Evolutionary conservation across 2,113 vertebrate species (phyloP).

Genomic region (Anser brachyrhynchus): DNA sequence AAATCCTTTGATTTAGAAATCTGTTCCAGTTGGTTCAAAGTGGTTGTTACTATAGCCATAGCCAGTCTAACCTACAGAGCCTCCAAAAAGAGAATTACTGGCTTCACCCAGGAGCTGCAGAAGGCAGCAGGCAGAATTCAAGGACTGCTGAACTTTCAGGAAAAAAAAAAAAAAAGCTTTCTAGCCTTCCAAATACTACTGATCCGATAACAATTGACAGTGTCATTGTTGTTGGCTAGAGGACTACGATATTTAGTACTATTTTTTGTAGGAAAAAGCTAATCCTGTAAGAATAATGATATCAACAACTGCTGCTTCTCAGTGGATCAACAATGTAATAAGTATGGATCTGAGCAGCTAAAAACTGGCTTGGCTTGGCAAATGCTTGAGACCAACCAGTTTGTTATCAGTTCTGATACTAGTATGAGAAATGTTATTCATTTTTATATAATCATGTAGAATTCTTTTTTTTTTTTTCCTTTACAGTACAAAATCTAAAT

Average conservation of each 20-base stretch:
- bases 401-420: not conserved
- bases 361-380: not conserved
- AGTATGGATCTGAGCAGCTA: not conserved
- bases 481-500: not conserved
- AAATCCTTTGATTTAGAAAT: not conserved
- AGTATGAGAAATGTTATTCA: not conserved
- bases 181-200: not conserved
- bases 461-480: not conserved
- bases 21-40: not conserved
- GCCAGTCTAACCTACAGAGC: not conserved
- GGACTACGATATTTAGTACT: not conserved
- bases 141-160: not conserved
- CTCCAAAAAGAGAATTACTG: not conserved
- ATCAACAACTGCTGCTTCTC: not conserved
- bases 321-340: not conserved
- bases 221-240: not conserved
- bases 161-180: not conserved
- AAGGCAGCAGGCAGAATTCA: not conserved
- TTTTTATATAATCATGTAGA: not conserved
- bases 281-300: not conserved
- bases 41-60: not conserved
- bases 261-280: not conserved
- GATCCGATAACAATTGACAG: not conserved
- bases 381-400: not conserved
- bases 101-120: not conserved